Percentiles rank a stretch among this genome's conserved stretches.
Evolutionary conservation across 2,888 invertebrate species (phyloP).

Genomic region (Lycaena phlaeas): DNA sequence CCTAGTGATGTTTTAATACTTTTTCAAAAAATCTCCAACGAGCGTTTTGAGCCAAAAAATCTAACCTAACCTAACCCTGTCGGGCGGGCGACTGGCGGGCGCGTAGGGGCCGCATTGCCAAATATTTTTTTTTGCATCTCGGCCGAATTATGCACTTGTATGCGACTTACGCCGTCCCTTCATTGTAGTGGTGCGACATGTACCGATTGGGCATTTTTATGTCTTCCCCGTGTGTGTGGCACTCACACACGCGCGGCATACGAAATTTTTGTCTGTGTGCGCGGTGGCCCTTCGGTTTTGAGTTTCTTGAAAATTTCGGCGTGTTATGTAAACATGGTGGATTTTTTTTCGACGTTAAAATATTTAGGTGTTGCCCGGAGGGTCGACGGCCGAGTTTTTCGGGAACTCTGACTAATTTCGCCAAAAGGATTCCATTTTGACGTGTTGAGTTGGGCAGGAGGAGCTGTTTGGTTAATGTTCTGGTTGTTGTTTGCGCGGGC

Average conservation of each 20-base stretch:
- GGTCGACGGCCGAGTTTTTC: conserved; percentile 64
- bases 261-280: conserved; percentile 59
- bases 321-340: conserved; percentile 68
- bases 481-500: conserved; percentile 34
- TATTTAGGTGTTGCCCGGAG: conserved; percentile 61
- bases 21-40: conserved; percentile 62
- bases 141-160: conserved; percentile 74
- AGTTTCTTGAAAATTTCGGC: conserved; percentile 61
- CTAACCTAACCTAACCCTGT: conserved; percentile 73
- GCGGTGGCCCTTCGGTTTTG: conserved; percentile 49
- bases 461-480: conserved; percentile 33
- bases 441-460: conserved; percentile 32
- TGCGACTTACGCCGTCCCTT: conserved; percentile 72
- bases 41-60: conserved; percentile 73
- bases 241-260: conserved; percentile 47
- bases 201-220: conserved; percentile 68
- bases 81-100: conserved; percentile 72
- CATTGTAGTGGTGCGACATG: conserved; percentile 71
- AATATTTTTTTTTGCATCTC: conserved; percentile 74
- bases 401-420: conserved; percentile 68
- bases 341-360: conserved; percentile 54
- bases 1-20: conserved; percentile 52
- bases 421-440: conserved; percentile 51
- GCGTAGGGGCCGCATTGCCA: conserved; percentile 73
- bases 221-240: conserved; percentile 50